Percentiles rank a stretch among this genome's conserved stretches.
These are phyloP conservation scores for Pseudorhombus dupliciocellatus DNA, from an alignment of 2,113 vertebrate genomes.

Conservation along the genomic window DNA sequence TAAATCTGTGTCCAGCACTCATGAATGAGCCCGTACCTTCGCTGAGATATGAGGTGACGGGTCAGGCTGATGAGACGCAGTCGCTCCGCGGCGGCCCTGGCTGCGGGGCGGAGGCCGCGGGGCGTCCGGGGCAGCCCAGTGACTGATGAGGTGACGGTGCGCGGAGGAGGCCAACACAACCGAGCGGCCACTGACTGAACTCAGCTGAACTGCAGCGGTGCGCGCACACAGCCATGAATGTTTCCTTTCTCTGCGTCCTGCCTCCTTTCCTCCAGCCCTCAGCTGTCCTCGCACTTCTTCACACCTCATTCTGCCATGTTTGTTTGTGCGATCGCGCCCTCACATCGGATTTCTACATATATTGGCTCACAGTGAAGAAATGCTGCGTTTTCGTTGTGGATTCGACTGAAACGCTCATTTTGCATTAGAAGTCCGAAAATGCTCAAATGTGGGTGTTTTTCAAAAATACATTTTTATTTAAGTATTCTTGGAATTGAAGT, in stretches of 20 bases:
- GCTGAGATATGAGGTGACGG: constrained; percentile 64
- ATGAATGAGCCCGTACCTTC: constrained; percentile 49
- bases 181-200: constrained; percentile 29
- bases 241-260: constrained; percentile 51
- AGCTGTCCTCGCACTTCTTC: constrained; percentile 39
- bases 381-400: no score
- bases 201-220: constrained; percentile 26
- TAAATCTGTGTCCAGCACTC: constrained; percentile 71
- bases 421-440: no score
- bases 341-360: background rate
- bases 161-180: constrained; percentile 33
- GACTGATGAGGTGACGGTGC: constrained; percentile 75
- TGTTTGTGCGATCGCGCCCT: constrained; percentile 22
- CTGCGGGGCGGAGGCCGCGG: constrained; percentile 22
- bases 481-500: background rate
- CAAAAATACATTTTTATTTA: no score
- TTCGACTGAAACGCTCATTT: no score
- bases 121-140: constrained; percentile 16
- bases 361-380: background rate
- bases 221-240: constrained; percentile 42
- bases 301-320: constrained; percentile 28
- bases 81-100: constrained; percentile 37
- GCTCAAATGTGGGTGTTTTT: no score
- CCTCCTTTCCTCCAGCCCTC: constrained; percentile 13
- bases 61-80: constrained; percentile 30